Evolutionary conservation across 2,888 invertebrate species (phyloP), one percentile per base, ranked within the genome.

Genomic region (Campoplex nolae): DNA sequence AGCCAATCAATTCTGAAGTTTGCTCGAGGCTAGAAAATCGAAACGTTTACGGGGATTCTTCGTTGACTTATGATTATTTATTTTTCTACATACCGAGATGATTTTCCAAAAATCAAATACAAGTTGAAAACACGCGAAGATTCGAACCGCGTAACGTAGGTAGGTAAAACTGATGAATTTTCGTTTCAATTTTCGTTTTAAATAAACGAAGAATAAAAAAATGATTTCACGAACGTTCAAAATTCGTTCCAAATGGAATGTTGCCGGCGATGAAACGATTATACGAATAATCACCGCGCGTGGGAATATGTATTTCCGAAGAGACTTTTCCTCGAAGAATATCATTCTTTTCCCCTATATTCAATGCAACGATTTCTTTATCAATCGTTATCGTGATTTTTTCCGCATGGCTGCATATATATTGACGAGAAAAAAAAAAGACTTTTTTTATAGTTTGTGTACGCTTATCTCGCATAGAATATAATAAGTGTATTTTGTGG

Each of bases 11-110:
- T 70, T 0, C 23, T 0, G 85, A 86, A 70, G 74, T 86, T 83
- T 83, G 85, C 85, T 79, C 85, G 83, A 86, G 75, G 85, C 65
- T 58, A 78, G 75, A 83, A 83, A 85, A 86, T 79, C 75, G 9
- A 32, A 18, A 56, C 11, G 83, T 62, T 70, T 82, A n/a, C 45
- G 38, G 32, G 38, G n/a, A 42, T 67, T 51, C 73, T 28, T 67
- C 42, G 28, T 54, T 45, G 23, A 38, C 35, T 56, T 35, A 6
- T 23, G n/a, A n/a, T 56, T 74, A 38, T 74, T 56, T 18, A 18
- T 51, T 51, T 18, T 51, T 32, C 58, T 32, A 11, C 58, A 18
- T 23, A 11, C 9, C 23, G 1, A 23, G 1, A 56, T 23, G 6
- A 56, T 54, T 45, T 45, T 45, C 13, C 13, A 3, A 11, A 11